Percentiles rank a stretch among this genome's conserved stretches.
phyloP scores from a whole-genome alignment of 2,113 vertebrate species.

The Stegostoma tigrinum region DNA sequence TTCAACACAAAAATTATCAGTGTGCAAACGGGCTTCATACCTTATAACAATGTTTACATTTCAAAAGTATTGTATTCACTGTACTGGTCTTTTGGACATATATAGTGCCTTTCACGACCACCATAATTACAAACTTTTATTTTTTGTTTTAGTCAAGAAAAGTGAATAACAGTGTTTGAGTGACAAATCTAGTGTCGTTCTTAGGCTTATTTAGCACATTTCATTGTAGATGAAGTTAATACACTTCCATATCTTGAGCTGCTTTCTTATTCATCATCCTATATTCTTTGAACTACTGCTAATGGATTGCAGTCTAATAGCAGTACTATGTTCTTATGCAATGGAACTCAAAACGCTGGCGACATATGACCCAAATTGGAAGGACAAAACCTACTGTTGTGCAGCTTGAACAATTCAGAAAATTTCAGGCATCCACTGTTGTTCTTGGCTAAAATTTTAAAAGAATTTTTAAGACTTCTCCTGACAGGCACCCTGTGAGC shows the following conservation, averaged over 20 bases:
- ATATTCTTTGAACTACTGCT: background rate
- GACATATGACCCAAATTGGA: background rate
- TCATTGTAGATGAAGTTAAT: background rate
- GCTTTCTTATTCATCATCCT: background rate
- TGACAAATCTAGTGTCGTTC: background rate
- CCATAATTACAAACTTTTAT: background rate
- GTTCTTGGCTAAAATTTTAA: background rate
- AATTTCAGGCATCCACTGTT: background rate
- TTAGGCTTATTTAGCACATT: background rate
- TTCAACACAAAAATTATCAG: background rate
- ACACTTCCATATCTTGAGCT: background rate
- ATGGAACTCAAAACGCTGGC: background rate
- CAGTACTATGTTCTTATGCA: background rate
- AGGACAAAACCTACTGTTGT: background rate
- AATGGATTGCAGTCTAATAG: background rate
- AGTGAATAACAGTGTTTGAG: background rate
- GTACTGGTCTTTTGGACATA: background rate
- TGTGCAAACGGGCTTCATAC: background rate
- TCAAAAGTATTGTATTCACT: background rate
- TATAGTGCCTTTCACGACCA: no score
- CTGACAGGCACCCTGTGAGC: background rate
- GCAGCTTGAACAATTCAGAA: background rate
- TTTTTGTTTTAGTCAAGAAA: background rate
- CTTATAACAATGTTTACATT: background rate
- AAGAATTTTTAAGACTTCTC: background rate